Percentiles rank a stretch among this genome's conserved stretches.
Evolutionary conservation across 2,888 invertebrate genomes (phyloP).

Genomic region (Linyphia triangularis): DNA sequence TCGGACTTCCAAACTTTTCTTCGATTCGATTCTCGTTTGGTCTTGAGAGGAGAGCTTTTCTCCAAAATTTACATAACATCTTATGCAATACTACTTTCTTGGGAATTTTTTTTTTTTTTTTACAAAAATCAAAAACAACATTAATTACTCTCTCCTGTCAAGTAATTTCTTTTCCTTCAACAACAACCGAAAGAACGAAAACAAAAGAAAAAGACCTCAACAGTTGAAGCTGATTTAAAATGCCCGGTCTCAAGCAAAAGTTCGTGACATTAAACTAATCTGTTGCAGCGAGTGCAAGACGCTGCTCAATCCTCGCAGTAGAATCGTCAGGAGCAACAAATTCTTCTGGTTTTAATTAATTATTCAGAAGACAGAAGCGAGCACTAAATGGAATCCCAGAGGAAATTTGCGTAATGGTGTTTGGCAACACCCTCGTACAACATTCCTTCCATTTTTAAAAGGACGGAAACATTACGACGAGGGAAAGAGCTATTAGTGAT

Average conservation of each 20-base stretch:
- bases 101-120: not conserved
- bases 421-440: constrained; percentile 5
- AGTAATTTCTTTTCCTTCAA: not conserved
- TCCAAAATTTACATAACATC: too few species aligned
- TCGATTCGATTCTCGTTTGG: too few species aligned
- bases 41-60: too few species aligned
- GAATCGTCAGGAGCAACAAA: constrained; percentile 51
- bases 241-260: not conserved
- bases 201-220: not conserved
- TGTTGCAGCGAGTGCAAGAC: not conserved
- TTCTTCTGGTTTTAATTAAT: constrained; percentile 70
- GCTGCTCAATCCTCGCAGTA: constrained; percentile 28
- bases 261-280: constrained; percentile 51
- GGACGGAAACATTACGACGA: constrained; percentile 1
- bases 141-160: not conserved
- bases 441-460: constrained; percentile 66
- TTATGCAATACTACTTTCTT: too few species aligned
- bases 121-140: not conserved
- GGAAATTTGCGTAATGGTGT: constrained; percentile 68
- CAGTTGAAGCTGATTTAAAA: constrained; percentile 22
- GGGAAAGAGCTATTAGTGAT: constrained; percentile 20
- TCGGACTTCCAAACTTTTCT: too few species aligned
- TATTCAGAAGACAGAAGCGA: constrained; percentile 15
- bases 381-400: constrained; percentile 45
- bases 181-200: not conserved